Conservation (phyloP, 37 sponge, comb jelly and placozoan genomes). For the Mnemiopsis leidyi region DNA sequence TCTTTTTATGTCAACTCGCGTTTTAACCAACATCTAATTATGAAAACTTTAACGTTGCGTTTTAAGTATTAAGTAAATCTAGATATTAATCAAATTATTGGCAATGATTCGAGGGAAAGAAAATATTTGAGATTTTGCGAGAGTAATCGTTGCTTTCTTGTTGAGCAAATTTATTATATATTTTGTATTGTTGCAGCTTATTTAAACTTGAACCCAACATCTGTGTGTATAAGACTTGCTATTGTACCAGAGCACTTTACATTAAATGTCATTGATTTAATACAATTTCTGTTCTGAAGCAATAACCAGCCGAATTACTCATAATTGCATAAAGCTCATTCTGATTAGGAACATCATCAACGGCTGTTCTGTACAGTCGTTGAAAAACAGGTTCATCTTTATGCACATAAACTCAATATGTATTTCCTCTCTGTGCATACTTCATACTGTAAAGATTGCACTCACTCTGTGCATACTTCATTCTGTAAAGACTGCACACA, state of each 20-base stretch:
- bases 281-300: background rate
- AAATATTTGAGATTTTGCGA: background rate
- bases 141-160: background rate
- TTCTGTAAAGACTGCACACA: no score
- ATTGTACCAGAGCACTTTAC: background rate
- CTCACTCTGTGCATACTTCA: no score
- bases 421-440: no score
- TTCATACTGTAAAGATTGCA: no score
- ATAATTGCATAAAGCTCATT: no score
- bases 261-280: no score
- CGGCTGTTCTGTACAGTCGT: no score
- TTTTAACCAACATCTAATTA: background rate
- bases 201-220: background rate
- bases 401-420: no score
- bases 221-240: background rate
- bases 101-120: background rate
- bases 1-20: background rate
- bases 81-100: background rate
- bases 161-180: background rate
- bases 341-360: no score
- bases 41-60: background rate
- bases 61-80: background rate
- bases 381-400: no score
- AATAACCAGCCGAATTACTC: no score
- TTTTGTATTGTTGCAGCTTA: background rate